Percentiles rank a stretch among this genome's conserved stretches.
These are phyloP conservation scores for Pseudocheirus occidentalis DNA, from an alignment of 2,797 vertebrate species.

Conservation along the genomic window DNA sequence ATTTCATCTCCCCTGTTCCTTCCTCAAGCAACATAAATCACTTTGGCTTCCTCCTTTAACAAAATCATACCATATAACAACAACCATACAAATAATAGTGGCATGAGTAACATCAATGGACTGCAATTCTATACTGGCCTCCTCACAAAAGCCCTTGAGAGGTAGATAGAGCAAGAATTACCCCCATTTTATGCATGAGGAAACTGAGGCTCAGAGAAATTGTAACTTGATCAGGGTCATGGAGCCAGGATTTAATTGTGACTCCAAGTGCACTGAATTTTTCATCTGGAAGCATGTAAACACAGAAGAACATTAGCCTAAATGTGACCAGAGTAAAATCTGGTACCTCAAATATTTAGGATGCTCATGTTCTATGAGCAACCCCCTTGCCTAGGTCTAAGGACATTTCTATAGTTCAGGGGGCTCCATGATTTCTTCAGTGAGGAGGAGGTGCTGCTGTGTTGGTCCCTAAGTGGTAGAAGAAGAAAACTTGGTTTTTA, in stretches of 20 bases:
- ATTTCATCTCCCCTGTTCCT: conserved; percentile 19
- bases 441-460: not conserved
- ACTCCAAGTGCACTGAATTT: not conserved
- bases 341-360: not conserved
- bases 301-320: not conserved
- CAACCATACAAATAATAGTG: not conserved
- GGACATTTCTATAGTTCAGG: not conserved
- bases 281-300: not conserved
- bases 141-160: not conserved
- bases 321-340: not conserved
- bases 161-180: not conserved
- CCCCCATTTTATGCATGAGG: not conserved
- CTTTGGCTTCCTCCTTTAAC: not conserved
- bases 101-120: not conserved
- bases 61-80: not conserved
- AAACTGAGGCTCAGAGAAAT: not conserved
- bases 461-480: not conserved
- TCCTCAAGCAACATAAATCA: conserved; percentile 57
- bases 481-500: not conserved
- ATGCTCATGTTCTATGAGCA: not conserved
- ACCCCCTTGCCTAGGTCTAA: not conserved
- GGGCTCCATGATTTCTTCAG: not conserved
- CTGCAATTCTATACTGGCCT: not conserved
- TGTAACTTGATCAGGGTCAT: not conserved
- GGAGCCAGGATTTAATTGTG: not conserved